Conservation (phyloP, 2,888 invertebrate species). For the Melanostoma mellinum region DNA sequence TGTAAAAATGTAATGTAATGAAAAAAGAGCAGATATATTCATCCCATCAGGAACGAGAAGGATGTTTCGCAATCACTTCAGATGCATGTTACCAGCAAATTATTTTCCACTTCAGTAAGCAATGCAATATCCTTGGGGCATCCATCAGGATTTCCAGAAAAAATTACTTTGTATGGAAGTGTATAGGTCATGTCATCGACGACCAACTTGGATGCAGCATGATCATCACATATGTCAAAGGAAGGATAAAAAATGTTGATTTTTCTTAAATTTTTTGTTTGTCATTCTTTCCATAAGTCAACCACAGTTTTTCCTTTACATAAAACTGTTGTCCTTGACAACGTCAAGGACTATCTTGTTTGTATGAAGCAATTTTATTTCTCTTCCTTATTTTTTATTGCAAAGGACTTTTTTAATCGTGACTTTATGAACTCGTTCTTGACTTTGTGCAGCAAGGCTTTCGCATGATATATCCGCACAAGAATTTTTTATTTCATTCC, state of each 20-base stretch:
- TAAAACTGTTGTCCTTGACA: conserved; percentile 20
- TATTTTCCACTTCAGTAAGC: conserved; percentile 62
- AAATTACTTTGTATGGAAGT: conserved; percentile 17
- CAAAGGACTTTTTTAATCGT: conserved; percentile 29
- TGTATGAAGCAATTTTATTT: neutral
- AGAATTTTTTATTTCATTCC: neutral
- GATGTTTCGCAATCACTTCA: neutral
- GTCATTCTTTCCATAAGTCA: neutral
- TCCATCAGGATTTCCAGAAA: conserved; percentile 20
- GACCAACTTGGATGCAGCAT: conserved; percentile 5
- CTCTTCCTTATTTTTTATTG: neutral
- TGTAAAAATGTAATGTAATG: conserved; percentile 21
- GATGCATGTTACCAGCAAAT: conserved; percentile 44
- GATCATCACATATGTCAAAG: conserved; percentile 33
- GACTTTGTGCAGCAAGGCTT: conserved; percentile 31
- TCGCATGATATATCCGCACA: conserved; percentile 8
- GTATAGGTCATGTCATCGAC: conserved; percentile 8
- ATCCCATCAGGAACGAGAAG: conserved; percentile 17
- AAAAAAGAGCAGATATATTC: conserved; percentile 9
- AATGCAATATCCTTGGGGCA: conserved; percentile 63
- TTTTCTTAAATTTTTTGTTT: conserved; percentile 18
- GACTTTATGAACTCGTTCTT: conserved; percentile 29
- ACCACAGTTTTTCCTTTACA: conserved; percentile 6
- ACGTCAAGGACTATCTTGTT: neutral
- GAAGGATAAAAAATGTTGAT: conserved; percentile 15